These are phyloP conservation scores for Psittacula cyanocephala DNA, from an alignment of 2,113 vertebrate species.

Conservation along the genomic window DNA sequence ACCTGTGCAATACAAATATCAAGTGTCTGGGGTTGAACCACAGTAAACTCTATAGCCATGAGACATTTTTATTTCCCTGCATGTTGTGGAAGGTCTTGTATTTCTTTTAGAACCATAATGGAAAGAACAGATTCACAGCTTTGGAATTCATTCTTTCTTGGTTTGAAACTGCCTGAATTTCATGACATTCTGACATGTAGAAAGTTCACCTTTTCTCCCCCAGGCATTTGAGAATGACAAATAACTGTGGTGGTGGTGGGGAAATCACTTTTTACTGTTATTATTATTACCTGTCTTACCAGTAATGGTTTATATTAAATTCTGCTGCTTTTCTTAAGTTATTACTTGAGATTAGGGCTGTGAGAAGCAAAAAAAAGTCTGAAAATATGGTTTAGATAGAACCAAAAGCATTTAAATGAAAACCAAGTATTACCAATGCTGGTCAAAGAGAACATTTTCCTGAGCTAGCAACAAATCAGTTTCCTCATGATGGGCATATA, in stretches of 20 bases:
- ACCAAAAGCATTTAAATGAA: conserved; percentile 48
- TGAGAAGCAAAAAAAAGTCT: background rate
- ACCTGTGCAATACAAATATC: background rate
- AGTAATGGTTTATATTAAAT: conserved; percentile 62
- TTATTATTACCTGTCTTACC: conserved; percentile 62
- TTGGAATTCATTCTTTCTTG: conserved; percentile 47
- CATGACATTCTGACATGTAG: conserved; percentile 49
- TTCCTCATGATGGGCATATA: background rate
- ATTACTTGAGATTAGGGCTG: conserved; percentile 52
- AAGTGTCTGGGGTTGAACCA: background rate
- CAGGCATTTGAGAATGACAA: conserved; percentile 45
- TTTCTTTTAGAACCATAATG: conserved; percentile 53
- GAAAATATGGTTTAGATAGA: conserved; percentile 59
- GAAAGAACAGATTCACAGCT: conserved; percentile 59
- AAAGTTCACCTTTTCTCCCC: conserved; percentile 64
- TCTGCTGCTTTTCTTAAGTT: conserved; percentile 51
- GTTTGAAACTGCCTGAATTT: conserved; percentile 47
- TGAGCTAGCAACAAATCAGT: background rate
- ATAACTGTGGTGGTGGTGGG: conserved; percentile 37
- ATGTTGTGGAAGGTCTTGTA: conserved; percentile 13
- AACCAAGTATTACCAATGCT: conserved; percentile 11
- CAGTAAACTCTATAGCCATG: background rate
- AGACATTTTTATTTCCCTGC: conserved; percentile 33
- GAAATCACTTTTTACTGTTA: conserved; percentile 59
- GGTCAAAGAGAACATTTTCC: background rate